Conservation (phyloP, 1,140 invertebrate species). For the Rhopalosiphum padi region DNA sequence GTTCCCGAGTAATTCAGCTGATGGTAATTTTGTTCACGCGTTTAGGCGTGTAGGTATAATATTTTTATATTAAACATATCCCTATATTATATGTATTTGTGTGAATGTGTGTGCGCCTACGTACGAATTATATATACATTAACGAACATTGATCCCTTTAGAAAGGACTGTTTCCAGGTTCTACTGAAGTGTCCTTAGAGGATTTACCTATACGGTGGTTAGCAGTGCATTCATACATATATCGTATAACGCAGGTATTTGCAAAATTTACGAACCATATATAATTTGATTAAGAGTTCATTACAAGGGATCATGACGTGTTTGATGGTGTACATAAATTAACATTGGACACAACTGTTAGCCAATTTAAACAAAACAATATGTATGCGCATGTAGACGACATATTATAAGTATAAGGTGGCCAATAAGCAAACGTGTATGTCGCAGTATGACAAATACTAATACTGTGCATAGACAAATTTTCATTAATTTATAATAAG, state of each 20-base stretch:
- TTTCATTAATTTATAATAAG: too few species aligned
- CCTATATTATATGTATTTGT: background rate
- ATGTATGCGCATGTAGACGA: background rate
- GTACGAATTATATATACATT: background rate
- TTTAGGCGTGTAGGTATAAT: background rate
- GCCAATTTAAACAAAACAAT: constrained; percentile 11
- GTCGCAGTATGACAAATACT: too few species aligned
- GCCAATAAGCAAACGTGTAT: too few species aligned
- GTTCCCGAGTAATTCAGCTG: background rate
- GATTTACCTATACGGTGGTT: background rate
- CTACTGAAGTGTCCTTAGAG: background rate
- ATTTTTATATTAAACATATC: background rate
- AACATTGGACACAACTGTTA: background rate
- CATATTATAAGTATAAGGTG: too few species aligned
- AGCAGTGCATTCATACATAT: background rate
- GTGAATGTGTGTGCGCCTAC: background rate
- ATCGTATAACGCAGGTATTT: background rate
- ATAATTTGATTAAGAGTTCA: constrained; percentile 30
- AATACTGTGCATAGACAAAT: too few species aligned
- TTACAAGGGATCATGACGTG: background rate
- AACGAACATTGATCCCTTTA: background rate
- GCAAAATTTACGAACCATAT: background rate
- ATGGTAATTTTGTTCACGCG: background rate
- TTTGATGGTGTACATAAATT: background rate
- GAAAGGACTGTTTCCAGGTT: background rate